Percentiles rank a stretch among this genome's conserved stretches.
These are phyloP conservation scores for Chloropsis hardwickii DNA, from an alignment of 2,113 vertebrate genomes.

Conservation along the genomic window DNA sequence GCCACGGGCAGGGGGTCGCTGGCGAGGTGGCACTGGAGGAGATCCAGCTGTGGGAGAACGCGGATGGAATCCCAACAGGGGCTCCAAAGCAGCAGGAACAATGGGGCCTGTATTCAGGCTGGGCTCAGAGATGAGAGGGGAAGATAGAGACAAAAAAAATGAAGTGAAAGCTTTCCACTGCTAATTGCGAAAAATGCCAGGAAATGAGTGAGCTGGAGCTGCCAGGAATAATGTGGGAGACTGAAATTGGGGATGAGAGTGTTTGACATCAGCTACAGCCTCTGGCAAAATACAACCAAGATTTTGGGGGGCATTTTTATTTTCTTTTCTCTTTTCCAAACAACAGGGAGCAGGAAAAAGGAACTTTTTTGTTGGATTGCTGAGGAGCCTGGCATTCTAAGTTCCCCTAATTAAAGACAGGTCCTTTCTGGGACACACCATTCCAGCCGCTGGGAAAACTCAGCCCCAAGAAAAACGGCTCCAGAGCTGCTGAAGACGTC, in stretches of 20 bases:
- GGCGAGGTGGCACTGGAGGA: neutral
- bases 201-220: slow-evolving; percentile 23
- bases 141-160: slow-evolving; percentile 8
- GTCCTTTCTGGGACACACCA: slow-evolving; percentile 22
- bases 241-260: neutral
- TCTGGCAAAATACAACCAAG: neutral
- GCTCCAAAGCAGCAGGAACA: neutral
- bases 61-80: neutral
- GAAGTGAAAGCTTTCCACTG: slow-evolving; percentile 38
- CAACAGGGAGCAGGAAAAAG: neutral
- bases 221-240: slow-evolving; percentile 11
- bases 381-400: neutral
- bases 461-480: neutral
- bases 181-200: slow-evolving; percentile 44
- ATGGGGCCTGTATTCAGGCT: slow-evolving; percentile 19
- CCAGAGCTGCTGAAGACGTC: neutral
- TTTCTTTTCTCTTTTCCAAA: neutral
- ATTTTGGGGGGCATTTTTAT: neutral
- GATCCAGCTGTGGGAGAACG: neutral
- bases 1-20: neutral
- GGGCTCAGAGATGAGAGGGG: neutral
- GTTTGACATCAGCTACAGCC: neutral
- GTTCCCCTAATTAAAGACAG: slow-evolving; percentile 17
- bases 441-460: slow-evolving; percentile 9
- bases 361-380: neutral